Conservation (phyloP, 2,113 vertebrate genomes). For the Poicephalus meyeri region DNA sequence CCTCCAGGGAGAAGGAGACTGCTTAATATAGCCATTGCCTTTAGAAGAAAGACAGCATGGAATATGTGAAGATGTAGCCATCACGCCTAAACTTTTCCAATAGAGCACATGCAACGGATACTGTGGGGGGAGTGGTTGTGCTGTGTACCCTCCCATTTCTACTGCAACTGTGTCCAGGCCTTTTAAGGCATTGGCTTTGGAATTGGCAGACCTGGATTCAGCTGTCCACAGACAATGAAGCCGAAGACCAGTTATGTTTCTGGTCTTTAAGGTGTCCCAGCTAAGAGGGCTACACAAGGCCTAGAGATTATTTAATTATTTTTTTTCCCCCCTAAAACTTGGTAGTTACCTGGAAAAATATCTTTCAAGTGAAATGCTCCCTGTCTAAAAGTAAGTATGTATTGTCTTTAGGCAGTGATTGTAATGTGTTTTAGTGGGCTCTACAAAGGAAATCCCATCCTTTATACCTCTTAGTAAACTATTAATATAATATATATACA, state of each 20-base stretch:
- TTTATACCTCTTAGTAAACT: background rate
- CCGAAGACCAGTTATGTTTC: background rate
- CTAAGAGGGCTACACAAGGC: background rate
- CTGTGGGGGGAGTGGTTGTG: rapidly evolving
- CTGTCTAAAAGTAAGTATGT: background rate
- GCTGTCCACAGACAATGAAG: background rate
- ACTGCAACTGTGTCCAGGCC: background rate
- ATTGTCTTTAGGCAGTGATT: background rate
- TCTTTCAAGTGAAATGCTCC: background rate
- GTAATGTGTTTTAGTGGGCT: background rate
- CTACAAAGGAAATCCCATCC: background rate
- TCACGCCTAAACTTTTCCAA: rapidly evolving
- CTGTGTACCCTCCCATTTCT: rapidly evolving
- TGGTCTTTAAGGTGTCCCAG: background rate
- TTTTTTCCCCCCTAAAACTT: background rate
- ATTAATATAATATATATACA: background rate
- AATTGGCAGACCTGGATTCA: background rate
- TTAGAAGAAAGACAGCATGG: background rate
- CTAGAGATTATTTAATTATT: background rate
- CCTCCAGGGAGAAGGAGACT: background rate
- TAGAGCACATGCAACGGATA: rapidly evolving
- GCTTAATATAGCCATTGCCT: background rate
- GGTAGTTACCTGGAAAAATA: background rate
- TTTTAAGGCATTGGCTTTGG: background rate
- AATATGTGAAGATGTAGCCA: background rate